Base-by-base conservation (phyloP, 1,140 invertebrate species). In the Nephila pilipes region DNA sequence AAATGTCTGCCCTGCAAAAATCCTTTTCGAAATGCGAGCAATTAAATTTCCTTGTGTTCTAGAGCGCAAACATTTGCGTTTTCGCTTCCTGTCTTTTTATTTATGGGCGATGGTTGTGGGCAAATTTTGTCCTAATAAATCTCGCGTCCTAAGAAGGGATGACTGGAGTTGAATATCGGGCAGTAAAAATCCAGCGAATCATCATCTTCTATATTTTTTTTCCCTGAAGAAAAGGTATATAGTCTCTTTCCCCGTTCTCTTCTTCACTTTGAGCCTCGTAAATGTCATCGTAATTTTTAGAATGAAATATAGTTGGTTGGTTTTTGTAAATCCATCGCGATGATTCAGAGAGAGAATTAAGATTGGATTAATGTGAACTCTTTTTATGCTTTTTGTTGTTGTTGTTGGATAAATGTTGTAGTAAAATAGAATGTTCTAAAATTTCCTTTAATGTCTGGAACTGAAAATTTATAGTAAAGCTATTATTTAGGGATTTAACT, bases 31-130 rank as follows among this genome's bases (percentile, higher is more conserved):
- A 69, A 69, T 16, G 65, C 25, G n/a, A 18, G 65, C 65, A 69
- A 69, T 69, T 69, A 69, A 69, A 69, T 32, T 69, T 69, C 65
- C 65, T 18, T 16, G 65, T 69, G 29, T 32, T 32, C n/a, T 29
- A 25, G n/a, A 25, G 25, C n/a, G 25, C 65, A 69, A 69, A 69
- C 65, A 69, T 69, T 69, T 69, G 65, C 65, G 25, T 29, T 16
- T 25, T 69, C 12, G 1, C 29, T 69, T 29, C 65, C 65, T 32
- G 4, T 69, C 25, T 69, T 69, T 69, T 69, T 69, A 69, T 69
- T 69, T 69, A 69, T 69, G 65, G 29, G 65, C 58, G 65, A 69
- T 10, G 65, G 65, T 29, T 69, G 65, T 69, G 65, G 65, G 65
- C 65, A 69, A 69, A 69, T 69, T 69, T 69, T 69, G 65, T 25